phyloP scores from a whole-genome alignment of 2,113 vertebrate species.

The Macquaria ambigua region DNA sequence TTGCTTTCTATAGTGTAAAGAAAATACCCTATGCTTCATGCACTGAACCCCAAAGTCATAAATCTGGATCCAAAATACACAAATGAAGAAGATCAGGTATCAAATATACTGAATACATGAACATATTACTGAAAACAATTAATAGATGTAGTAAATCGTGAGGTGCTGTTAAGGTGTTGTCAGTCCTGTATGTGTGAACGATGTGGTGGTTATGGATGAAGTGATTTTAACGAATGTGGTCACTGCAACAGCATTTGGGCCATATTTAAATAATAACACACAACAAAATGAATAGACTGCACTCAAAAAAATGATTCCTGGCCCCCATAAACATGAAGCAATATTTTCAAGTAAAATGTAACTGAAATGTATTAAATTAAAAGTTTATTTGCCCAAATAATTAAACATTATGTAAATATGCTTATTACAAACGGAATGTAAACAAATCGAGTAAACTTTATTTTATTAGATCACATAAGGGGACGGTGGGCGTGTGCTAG shows the following conservation, averaged over 20 bases:
- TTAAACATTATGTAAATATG: too few species aligned
- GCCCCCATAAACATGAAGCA: too few species aligned
- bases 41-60: slow-evolving; percentile 42
- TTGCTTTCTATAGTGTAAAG: slow-evolving; percentile 9
- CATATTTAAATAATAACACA: background rate
- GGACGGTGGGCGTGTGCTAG: too few species aligned
- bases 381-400: too few species aligned
- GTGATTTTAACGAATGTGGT: slow-evolving; percentile 11
- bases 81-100: slow-evolving; percentile 9
- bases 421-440: too few species aligned
- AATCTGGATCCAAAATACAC: slow-evolving; percentile 53
- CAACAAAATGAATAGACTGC: background rate
- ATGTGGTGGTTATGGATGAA: background rate
- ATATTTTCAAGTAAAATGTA: too few species aligned
- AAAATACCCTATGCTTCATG: slow-evolving; percentile 12
- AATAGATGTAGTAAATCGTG: background rate
- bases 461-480: too few species aligned
- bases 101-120: slow-evolving; percentile 27
- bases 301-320: too few species aligned
- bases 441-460: too few species aligned
- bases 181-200: background rate
- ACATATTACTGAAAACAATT: slow-evolving; percentile 24
- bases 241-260: background rate
- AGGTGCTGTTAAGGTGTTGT: background rate
- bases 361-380: too few species aligned